These are phyloP conservation scores for Masnerella sp. DNA, from an alignment of 2,888 invertebrate genomes.

Conservation along the genomic window DNA sequence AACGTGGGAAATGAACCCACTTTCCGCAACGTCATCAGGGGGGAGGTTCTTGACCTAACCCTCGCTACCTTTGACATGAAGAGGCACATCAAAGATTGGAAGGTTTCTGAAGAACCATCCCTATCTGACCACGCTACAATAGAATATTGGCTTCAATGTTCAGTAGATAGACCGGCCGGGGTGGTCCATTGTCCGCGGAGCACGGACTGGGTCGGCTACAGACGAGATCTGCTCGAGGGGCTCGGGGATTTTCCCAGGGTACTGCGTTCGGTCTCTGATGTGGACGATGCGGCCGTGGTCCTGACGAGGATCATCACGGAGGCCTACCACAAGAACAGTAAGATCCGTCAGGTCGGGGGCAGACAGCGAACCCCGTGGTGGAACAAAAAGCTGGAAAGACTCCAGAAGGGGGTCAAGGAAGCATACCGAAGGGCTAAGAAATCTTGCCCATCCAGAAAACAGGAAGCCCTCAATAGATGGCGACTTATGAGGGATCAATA, in stretches of 20 bases:
- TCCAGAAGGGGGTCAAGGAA: background rate
- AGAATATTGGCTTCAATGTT: background rate
- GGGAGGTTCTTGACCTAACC: slow-evolving; percentile 14
- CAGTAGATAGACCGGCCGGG: background rate
- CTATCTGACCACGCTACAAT: slow-evolving; percentile 24
- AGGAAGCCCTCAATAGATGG: background rate
- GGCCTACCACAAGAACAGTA: slow-evolving; percentile 3
- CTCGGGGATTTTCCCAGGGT: background rate
- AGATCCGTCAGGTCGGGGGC: background rate
- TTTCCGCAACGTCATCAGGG: slow-evolving; percentile 14
- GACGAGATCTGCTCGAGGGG: background rate
- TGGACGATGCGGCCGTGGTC: background rate
- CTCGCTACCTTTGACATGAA: background rate
- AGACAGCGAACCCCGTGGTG: background rate
- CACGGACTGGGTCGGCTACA: slow-evolving; percentile 4
- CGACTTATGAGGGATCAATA: background rate
- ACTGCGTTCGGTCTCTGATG: background rate
- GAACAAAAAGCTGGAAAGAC: background rate
- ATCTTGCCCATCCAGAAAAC: background rate
- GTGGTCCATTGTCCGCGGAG: background rate
- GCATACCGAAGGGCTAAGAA: background rate
- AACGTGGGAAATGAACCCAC: slow-evolving; percentile 38
- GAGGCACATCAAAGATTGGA: slow-evolving; percentile 7
- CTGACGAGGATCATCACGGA: background rate
- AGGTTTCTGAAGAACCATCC: slow-evolving; percentile 20